Percentiles rank a stretch among this genome's conserved stretches.
These are phyloP conservation scores for Meta bourneti DNA, from an alignment of 2,888 invertebrate genomes.

Conservation along the genomic window DNA sequence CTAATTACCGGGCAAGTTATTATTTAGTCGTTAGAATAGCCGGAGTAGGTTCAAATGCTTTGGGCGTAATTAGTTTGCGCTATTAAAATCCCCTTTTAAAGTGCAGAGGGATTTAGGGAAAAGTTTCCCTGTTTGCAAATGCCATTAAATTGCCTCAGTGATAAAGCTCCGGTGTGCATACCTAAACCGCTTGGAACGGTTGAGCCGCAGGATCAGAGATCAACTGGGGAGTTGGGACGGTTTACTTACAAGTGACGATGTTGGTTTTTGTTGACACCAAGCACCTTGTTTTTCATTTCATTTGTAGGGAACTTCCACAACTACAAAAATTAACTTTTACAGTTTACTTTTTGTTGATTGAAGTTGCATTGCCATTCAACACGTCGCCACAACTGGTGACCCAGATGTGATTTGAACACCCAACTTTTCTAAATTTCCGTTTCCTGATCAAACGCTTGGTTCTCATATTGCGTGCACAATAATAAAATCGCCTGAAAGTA, in stretches of 20 bases:
- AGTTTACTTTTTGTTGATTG: neutral
- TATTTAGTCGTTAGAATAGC: slow-evolving; percentile 69
- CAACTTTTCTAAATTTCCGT: no score
- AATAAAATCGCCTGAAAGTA: no score
- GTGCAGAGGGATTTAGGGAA: slow-evolving; percentile 55
- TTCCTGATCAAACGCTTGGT: no score
- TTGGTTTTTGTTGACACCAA: neutral
- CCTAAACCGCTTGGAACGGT: neutral
- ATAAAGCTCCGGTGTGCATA: slow-evolving; percentile 4
- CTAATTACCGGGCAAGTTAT: slow-evolving; percentile 61
- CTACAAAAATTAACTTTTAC: neutral
- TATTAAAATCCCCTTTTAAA: slow-evolving; percentile 71
- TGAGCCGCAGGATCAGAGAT: neutral
- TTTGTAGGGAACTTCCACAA: neutral
- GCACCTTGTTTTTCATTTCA: neutral
- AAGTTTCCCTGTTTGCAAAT: slow-evolving; percentile 36
- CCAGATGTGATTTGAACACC: no score
- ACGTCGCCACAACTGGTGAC: no score
- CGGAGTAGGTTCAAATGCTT: slow-evolving; percentile 55
- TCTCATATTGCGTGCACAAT: no score
- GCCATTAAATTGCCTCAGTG: slow-evolving; percentile 42
- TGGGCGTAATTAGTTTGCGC: slow-evolving; percentile 64
- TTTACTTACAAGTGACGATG: neutral
- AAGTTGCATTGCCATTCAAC: neutral
- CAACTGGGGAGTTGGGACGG: neutral